Conservation (phyloP, 2,113 vertebrate genomes). For the Sceloporus tristichus region DNA sequence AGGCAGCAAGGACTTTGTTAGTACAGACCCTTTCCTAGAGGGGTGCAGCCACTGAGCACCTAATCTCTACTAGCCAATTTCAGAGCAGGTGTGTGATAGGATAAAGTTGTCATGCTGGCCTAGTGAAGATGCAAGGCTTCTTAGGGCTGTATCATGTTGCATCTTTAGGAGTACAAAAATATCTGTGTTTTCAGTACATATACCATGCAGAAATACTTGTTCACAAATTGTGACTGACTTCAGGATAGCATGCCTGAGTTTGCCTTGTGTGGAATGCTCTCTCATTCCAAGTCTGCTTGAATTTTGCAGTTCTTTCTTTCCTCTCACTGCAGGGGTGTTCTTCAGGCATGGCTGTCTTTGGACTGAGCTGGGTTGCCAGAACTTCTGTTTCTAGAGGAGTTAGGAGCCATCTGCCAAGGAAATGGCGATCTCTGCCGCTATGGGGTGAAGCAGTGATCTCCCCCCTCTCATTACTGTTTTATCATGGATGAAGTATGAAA, state of each 20-base stretch:
- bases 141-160: neutral
- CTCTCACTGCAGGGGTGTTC: neutral
- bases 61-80: neutral
- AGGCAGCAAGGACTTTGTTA: neutral
- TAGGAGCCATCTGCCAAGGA: neutral
- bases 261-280: neutral
- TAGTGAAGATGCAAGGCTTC: neutral
- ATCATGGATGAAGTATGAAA: neutral
- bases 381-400: neutral
- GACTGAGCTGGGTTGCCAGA: neutral
- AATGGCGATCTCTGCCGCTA: neutral
- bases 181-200: neutral
- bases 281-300: neutral
- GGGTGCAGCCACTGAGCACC: neutral
- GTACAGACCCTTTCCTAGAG: neutral
- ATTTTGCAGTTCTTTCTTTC: neutral
- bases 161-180: neutral
- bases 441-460: neutral
- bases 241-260: neutral
- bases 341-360: neutral
- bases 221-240: neutral
- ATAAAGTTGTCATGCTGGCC: neutral
- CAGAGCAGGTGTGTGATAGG: neutral
- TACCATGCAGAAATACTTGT: neutral
- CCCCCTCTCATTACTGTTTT: neutral